Evolutionary conservation across 2,797 vertebrate genomes (phyloP), one percentile per base, ranked within the genome.

Genomic region (Crocidura indochinensis): DNA sequence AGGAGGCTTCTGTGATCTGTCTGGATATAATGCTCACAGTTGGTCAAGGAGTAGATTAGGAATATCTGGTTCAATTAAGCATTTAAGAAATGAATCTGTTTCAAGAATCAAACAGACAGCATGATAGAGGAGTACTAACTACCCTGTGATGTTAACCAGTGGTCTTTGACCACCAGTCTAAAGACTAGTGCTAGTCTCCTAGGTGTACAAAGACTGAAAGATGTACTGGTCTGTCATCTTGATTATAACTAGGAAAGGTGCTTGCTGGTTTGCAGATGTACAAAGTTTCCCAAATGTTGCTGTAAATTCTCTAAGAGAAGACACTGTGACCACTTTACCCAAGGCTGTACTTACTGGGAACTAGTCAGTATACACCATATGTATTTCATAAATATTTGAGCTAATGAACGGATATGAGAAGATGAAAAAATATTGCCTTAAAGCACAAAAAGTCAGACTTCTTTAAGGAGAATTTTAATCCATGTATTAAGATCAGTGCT

Each of bases 381-480:
- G 17, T 14, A 8, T 68, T 88, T 60, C 80, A 22, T 76, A 93
- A 92, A 85, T 84, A 92, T 71, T 87, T 84, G 79, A 86, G 76
- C 86, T 75, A 93, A 67, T 82, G 44, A 82, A 56, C 75, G 78
- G 78, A 68, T 91, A 49, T 51, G 60, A 56, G 9, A 47, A 46
- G 72, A 84, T 44, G 22, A 92, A 85, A 89, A 90, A 86, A 8
- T 29, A 89, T 5, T 2, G 38, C 38, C 47, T 73, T 74, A 78
- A 87, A 75, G 49, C 10, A 81, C 9, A 74, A 87, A 49, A 92
- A 84, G 68, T 46, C 87, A 68, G 46, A 38, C 10, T 74, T 80
- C 65, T 62, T 49, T 74, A 82, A 65, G 74, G 29, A 84, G 72
- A 92, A 72, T 82, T 1, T 9, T 62, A 87, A 69, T 29, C 27